Percentiles rank a stretch among this genome's conserved stretches.
Conservation (phyloP, 2,797 vertebrate species). For the Pseudocheirus occidentalis region DNA sequence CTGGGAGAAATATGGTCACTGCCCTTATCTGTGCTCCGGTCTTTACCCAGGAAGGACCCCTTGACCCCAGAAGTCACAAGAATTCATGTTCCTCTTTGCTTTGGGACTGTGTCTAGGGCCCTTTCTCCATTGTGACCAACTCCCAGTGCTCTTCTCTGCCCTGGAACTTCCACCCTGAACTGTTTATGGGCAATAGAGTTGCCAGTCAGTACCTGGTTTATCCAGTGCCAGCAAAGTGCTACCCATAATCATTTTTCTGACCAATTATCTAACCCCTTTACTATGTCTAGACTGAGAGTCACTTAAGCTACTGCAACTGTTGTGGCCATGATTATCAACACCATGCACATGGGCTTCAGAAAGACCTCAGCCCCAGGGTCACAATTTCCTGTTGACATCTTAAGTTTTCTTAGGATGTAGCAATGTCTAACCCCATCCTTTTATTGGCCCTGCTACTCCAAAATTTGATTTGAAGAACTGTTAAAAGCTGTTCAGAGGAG, state of each 20-base stretch:
- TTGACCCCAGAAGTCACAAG: not conserved
- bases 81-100: not conserved
- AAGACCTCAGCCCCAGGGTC: no score
- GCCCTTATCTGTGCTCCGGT: not conserved
- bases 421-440: no score
- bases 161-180: not conserved
- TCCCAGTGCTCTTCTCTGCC: not conserved
- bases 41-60: not conserved
- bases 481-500: no score
- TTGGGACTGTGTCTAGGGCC: not conserved
- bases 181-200: not conserved
- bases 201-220: not conserved
- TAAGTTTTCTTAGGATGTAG: no score
- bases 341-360: no score
- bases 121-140: not conserved
- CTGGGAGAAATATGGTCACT: not conserved
- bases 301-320: not conserved
- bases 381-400: no score
- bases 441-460: no score
- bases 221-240: not conserved
- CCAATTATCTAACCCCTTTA: not conserved
- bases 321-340: no score
- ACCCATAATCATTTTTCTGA: not conserved
- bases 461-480: no score
- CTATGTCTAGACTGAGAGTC: not conserved